Base-by-base conservation (phyloP, 2,888 invertebrate genomes). In the Athalia cordata region DNA sequence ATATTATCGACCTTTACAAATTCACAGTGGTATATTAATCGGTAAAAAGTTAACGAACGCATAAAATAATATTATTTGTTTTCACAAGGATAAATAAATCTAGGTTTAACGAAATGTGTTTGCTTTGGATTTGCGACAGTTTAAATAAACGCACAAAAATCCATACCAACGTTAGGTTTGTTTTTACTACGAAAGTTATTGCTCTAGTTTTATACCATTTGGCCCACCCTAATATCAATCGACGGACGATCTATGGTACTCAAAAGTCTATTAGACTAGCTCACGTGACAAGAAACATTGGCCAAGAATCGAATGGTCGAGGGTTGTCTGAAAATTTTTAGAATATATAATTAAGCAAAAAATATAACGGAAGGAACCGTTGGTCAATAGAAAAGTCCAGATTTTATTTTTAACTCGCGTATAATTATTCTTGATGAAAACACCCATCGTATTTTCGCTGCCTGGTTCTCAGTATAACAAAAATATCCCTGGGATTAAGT, bases 71-170 rank as follows among this genome's bases (percentile, higher is more conserved):
- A 62, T 15, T 45, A 75, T 75, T 75, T 75, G 75, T 52, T 75
- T 59, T 62, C 50, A 50, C 55, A 75, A 62, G 49, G 75, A 75
- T 75, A 62, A 75, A 75, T 75, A 75, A 75, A 59, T 75, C 43
- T 57, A 29, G 62, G 1, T 43, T 9, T n/a, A 75, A 59, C 75
- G 43, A 62, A 50, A 62, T 50, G 29, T 75, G 75, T 75, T 75
- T 75, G 43, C 75, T 75, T 75, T 75, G 8, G 62, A 52, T 45
- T 61, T 64, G 47, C 29, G 11, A 29, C 43, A 61, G 50, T 50
- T 64, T 62, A 64, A 75, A 75, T 75, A 75, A 75, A 62, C 75
- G 62, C 4, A 29, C 29, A 29, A 59, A 68, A 72, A 72, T 49
- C 59, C 72, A 13, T 72, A 68, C 52, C 68, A 43, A n/a, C n/a